A percentile compares a stretch with the other conserved stretches of the same genome.
Evolutionary conservation across 2,113 vertebrate species (phyloP).

Genomic region (Macroglossus sobrinus): DNA sequence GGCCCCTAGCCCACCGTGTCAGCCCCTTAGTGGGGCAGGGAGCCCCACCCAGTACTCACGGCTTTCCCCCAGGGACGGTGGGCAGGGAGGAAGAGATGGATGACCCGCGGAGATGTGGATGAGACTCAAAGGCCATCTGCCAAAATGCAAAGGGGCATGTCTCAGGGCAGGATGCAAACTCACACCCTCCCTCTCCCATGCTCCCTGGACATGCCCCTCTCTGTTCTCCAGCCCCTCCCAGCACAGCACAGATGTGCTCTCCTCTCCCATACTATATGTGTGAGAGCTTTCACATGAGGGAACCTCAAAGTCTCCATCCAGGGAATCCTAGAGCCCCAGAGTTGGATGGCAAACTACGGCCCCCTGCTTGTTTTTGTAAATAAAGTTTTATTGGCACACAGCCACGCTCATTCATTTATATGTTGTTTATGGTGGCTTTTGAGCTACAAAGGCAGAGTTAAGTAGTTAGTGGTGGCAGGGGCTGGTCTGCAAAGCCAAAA

Average conservation of each 20-base stretch:
- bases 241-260: not conserved
- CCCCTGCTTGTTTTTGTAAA: not conserved
- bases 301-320: not conserved
- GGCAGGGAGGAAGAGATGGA: slow-evolving; percentile 87
- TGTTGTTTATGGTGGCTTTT: not conserved
- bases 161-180: not conserved
- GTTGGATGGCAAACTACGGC: not conserved
- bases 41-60: slow-evolving; percentile 83
- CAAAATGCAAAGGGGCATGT: not conserved
- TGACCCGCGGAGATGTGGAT: slow-evolving; percentile 88
- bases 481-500: not conserved
- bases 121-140: slow-evolving; percentile 88
- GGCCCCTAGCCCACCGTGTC: not conserved
- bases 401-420: not conserved
- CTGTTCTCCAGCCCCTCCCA: not conserved
- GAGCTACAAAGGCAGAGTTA: not conserved
- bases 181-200: not conserved
- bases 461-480: not conserved
- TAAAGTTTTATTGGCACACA: not conserved
- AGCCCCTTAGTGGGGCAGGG: not conserved
- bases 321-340: not conserved
- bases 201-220: not conserved
- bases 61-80: slow-evolving; percentile 87
- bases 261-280: not conserved
- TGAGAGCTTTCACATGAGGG: not conserved